Conservation (phyloP, 2,888 invertebrate species). For the Psylliodes chrysocephalus region DNA sequence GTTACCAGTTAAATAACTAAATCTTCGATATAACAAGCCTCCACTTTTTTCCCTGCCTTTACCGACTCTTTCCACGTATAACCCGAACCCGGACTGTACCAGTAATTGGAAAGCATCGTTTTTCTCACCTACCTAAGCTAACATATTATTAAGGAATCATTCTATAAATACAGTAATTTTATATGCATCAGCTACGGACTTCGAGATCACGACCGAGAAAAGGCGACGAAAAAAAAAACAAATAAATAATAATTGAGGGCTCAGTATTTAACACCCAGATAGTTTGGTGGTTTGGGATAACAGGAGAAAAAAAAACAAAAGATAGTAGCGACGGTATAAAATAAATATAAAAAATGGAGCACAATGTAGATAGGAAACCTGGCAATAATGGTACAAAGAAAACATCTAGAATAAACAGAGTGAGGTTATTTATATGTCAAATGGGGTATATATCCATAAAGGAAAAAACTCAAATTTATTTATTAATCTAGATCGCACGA, state of each 20-base stretch:
- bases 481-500: too few relatives aligned
- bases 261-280: conserved; percentile 36
- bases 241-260: conserved; percentile 33
- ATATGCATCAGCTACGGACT: conserved; percentile 37
- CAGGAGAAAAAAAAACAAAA: too few relatives aligned
- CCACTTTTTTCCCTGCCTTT: neutral
- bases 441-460: too few relatives aligned
- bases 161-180: conserved; percentile 52
- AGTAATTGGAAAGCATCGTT: conserved; percentile 45
- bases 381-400: too few relatives aligned
- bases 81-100: conserved; percentile 37
- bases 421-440: too few relatives aligned
- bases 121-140: conserved; percentile 50
- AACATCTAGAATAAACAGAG: too few relatives aligned
- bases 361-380: too few relatives aligned
- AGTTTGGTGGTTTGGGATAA: conserved; percentile 16
- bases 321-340: neutral
- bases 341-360: too few relatives aligned
- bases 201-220: conserved; percentile 33
- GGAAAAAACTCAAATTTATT: too few relatives aligned
- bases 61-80: conserved; percentile 4
- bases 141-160: conserved; percentile 54
- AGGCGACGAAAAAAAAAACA: conserved; percentile 29
- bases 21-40: too few relatives aligned
- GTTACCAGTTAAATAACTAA: too few relatives aligned